These are phyloP conservation scores for Bemisia tabaci DNA, from an alignment of 1,140 invertebrate genomes.

Conservation along the genomic window DNA sequence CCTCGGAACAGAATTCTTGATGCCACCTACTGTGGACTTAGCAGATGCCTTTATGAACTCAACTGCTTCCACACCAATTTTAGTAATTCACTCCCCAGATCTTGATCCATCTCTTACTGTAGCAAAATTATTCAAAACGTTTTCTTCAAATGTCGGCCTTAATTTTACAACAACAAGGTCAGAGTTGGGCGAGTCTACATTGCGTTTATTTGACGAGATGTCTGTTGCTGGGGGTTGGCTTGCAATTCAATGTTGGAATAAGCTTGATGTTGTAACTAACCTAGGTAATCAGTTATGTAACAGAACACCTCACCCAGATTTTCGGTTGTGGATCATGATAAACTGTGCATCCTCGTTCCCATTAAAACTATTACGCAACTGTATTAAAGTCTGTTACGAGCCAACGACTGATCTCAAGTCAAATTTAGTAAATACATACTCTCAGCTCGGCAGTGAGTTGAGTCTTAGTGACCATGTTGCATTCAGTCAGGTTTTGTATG, in stretches of 20 bases:
- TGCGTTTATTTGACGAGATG: slow-evolving; percentile 54
- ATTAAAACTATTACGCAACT: slow-evolving; percentile 72
- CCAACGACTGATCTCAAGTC: slow-evolving; percentile 79
- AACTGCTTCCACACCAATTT: slow-evolving; percentile 57
- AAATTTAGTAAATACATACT: slow-evolving; percentile 76
- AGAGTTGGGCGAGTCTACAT: slow-evolving; percentile 54
- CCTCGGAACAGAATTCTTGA: slow-evolving; percentile 75
- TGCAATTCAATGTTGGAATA: slow-evolving; percentile 81
- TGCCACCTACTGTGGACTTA: slow-evolving; percentile 60
- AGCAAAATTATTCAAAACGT: slow-evolving; percentile 67
- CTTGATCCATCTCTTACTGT: slow-evolving; percentile 76
- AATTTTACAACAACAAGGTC: slow-evolving; percentile 76
- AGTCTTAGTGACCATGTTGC: slow-evolving; percentile 50
- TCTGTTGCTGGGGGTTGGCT: slow-evolving; percentile 70
- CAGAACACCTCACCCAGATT: slow-evolving; percentile 77
- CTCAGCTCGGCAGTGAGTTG: slow-evolving; percentile 56
- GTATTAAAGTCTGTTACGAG: slow-evolving; percentile 70
- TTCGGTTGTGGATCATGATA: slow-evolving; percentile 83
- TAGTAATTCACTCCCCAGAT: slow-evolving; percentile 76
- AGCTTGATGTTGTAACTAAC: no score
- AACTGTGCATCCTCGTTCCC: slow-evolving; percentile 73
- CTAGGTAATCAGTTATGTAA: no score
- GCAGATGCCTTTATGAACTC: slow-evolving; percentile 71
- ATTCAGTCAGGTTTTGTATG: slow-evolving; percentile 66
- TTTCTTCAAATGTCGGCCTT: slow-evolving; percentile 59